Conservation (phyloP, 2,113 vertebrate genomes). For the Psittacara wagleri region DNA sequence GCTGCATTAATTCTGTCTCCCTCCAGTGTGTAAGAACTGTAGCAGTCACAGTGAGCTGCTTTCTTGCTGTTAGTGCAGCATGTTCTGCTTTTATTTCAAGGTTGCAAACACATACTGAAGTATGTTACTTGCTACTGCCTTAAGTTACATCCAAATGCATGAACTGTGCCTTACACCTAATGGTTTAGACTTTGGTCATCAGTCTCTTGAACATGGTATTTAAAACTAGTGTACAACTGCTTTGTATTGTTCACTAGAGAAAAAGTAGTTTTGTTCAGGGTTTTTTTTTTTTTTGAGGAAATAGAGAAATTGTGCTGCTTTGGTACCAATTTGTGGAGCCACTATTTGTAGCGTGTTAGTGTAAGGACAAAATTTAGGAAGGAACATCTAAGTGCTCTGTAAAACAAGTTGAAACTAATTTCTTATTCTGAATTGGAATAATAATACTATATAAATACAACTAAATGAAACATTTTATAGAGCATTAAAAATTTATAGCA, state of each 20-base stretch:
- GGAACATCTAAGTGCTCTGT: background rate
- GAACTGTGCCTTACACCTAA: background rate
- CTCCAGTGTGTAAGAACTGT: background rate
- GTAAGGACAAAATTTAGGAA: background rate
- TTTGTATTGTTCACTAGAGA: background rate
- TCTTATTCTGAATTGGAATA: background rate
- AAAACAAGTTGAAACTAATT: slow-evolving; percentile 1
- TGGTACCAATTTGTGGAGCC: background rate
- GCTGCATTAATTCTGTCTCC: background rate
- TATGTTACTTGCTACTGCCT: background rate
- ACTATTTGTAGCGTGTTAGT: background rate
- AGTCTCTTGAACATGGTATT: rapidly evolving
- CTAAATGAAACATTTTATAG: slow-evolving; percentile 28
- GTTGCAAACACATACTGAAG: background rate
- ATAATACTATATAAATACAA: slow-evolving; percentile 16
- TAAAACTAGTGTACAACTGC: background rate
- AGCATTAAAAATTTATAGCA: slow-evolving; percentile 33
- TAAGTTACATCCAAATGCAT: rapidly evolving
- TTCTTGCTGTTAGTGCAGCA: background rate
- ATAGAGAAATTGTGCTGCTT: background rate
- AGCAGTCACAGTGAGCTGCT: background rate
- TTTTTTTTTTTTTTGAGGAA: background rate
- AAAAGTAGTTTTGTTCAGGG: background rate
- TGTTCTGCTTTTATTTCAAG: background rate
- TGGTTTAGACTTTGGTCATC: background rate